Conservation (phyloP, 2,888 invertebrate genomes). For the Harpalus rufipes region DNA sequence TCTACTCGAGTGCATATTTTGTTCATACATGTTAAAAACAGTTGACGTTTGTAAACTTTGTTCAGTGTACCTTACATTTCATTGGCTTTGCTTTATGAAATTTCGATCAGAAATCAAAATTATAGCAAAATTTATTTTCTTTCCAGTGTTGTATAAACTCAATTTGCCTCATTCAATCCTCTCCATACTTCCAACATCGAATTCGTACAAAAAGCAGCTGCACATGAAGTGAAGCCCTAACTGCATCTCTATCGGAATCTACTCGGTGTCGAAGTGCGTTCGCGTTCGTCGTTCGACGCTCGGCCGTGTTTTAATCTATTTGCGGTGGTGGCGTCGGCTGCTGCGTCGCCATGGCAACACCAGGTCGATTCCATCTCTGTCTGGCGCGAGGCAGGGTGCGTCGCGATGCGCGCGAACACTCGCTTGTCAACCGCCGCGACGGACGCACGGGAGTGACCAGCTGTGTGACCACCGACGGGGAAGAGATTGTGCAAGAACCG, state of each 20-base stretch:
- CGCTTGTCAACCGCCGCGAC: conserved; percentile 67
- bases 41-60: too few relatives aligned
- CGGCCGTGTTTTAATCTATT: conserved; percentile 59
- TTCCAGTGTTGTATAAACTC: not conserved
- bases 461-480: conserved; percentile 9
- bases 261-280: conserved; percentile 34
- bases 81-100: too few relatives aligned
- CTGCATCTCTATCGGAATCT: conserved; percentile 11
- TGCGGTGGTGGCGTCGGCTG: conserved; percentile 53
- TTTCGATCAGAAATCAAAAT: not conserved
- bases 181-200: not conserved
- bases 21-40: too few relatives aligned
- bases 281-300: not conserved
- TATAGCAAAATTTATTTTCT: not conserved
- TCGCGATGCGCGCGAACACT: conserved; percentile 69
- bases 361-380: conserved; percentile 74
- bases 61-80: too few relatives aligned
- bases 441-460: conserved; percentile 29
- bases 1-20: too few relatives aligned
- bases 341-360: conserved; percentile 74
- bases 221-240: conserved; percentile 8
- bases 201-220: not conserved
- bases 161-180: not conserved
- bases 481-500: conserved; percentile 3
- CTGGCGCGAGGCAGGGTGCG: conserved; percentile 66